A percentile compares a stretch with the other conserved stretches of the same genome.
Conservation (phyloP, 2,888 invertebrate species). For the Calliopum simillimum region DNA sequence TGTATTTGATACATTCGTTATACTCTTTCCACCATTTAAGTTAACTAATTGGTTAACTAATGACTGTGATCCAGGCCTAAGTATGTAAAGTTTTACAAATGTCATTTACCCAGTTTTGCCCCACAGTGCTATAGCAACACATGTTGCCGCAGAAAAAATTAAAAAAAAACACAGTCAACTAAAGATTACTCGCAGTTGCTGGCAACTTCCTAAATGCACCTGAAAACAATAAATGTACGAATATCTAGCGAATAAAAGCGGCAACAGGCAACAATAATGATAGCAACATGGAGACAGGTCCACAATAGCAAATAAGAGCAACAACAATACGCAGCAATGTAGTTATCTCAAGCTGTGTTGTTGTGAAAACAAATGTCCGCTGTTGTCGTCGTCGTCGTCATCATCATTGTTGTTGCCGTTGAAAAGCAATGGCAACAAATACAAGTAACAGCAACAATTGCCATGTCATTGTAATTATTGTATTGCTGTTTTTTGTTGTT, state of each 20-base stretch:
- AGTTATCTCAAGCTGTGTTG: conserved; percentile 34
- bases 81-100: no score
- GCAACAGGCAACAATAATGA: conserved; percentile 1
- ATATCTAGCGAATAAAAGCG: no score
- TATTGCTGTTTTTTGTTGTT: no score
- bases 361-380: conserved; percentile 21
- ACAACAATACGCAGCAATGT: neutral
- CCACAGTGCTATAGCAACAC: neutral
- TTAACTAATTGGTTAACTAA: no score
- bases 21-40: no score
- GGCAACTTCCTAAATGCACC: conserved; percentile 26
- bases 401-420: no score
- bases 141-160: conserved; percentile 9
- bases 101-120: no score
- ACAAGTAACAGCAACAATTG: conserved; percentile 41
- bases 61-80: no score
- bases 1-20: no score
- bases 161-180: neutral
- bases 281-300: neutral
- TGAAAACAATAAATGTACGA: conserved; percentile 26
- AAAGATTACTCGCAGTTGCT: neutral
- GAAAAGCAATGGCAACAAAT: neutral
- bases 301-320: neutral
- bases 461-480: conserved; percentile 49
- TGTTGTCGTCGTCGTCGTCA: neutral